phyloP scores from a whole-genome alignment of 2,113 vertebrate genomes.

The Spea multiplicata region DNA sequence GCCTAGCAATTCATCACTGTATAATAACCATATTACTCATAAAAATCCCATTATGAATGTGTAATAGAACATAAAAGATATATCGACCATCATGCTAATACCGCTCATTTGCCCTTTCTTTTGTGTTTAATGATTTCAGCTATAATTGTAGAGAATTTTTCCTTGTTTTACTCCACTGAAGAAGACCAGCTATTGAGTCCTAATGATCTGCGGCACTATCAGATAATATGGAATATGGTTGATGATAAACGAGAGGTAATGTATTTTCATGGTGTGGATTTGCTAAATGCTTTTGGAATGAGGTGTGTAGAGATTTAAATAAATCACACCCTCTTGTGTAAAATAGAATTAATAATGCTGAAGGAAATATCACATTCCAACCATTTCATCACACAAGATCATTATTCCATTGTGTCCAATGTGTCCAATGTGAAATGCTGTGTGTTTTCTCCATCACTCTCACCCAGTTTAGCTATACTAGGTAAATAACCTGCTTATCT shows the following conservation, averaged over 20 bases:
- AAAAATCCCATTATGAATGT: background rate
- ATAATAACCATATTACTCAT: background rate
- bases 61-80: background rate
- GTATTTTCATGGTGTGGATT: background rate
- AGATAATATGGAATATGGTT: slow-evolving; percentile 99
- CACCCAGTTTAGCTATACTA: no score
- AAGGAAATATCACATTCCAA: no score
- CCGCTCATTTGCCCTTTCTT: background rate
- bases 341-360: no score
- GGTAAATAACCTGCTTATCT: no score
- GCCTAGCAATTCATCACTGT: background rate
- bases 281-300: no score
- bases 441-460: no score
- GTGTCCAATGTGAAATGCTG: no score
- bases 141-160: slow-evolving; percentile 99
- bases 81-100: background rate
- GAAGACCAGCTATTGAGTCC: slow-evolving; percentile 98
- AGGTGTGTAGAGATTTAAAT: no score
- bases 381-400: no score
- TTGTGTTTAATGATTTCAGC: slow-evolving; percentile 64
- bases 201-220: slow-evolving; percentile 96
- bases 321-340: no score
- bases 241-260: slow-evolving; percentile 98
- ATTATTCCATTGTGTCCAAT: no score
- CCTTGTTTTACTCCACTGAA: slow-evolving; percentile 97